phyloP scores from a whole-genome alignment of 2,888 invertebrate species.

The Eristalinus sepulchralis region DNA sequence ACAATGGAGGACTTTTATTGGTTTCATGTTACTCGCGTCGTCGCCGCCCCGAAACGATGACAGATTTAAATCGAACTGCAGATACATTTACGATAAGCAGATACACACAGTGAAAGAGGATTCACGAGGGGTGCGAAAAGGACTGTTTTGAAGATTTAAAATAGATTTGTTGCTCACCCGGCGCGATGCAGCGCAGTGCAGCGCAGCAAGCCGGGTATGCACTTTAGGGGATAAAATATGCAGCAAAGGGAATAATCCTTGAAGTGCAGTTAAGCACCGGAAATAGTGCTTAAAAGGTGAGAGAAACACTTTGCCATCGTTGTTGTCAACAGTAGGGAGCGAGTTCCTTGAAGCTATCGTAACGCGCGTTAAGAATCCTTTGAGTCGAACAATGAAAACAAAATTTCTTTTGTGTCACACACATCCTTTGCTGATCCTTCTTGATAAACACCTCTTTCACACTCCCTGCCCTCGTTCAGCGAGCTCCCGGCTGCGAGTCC shows the following conservation, averaged over 20 bases:
- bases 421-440: background rate
- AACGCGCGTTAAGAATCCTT: constrained; percentile 14
- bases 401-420: constrained; percentile 20
- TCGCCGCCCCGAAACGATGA: constrained; percentile 21
- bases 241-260: constrained; percentile 42
- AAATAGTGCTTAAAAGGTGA: constrained; percentile 67
- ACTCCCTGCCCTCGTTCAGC: background rate
- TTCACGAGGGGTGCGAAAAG: background rate
- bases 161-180: constrained; percentile 64
- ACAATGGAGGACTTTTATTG: constrained; percentile 66
- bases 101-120: constrained; percentile 9
- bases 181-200: constrained; percentile 25
- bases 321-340: background rate
- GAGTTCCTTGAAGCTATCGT: background rate
- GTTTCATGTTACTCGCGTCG: constrained; percentile 55
- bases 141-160: constrained; percentile 39
- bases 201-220: constrained; percentile 15
- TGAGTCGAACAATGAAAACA: constrained; percentile 17
- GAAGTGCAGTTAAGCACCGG: constrained; percentile 48
- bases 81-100: constrained; percentile 27
- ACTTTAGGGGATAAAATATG: constrained; percentile 35
- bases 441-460: constrained; percentile 32
- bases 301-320: constrained; percentile 49
- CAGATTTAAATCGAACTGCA: constrained; percentile 41
- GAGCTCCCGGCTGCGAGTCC: background rate